Base-by-base conservation (phyloP, 2,888 invertebrate species). In the Poecilus cupreus region DNA sequence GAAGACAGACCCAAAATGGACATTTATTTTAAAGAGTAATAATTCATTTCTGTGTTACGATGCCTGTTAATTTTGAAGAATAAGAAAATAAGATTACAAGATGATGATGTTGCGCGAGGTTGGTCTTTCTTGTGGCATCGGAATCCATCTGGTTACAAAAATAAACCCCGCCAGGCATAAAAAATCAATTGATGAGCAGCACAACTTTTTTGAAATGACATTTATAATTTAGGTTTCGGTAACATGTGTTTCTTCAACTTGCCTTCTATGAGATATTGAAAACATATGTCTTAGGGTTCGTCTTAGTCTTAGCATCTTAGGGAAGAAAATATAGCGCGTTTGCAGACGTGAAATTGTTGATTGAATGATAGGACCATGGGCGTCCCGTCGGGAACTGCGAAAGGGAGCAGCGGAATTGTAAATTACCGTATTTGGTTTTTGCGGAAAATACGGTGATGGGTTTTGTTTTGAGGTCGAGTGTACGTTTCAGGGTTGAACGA, bases 121-220 rank as follows among this genome's bases (percentile, higher is more conserved):
- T 43, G n/a, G 13, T 51, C 18, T 51, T 51, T 18, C 32, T 32
- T 1, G 51, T 18, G 0, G 51, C 60, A 16, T 60, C 22, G 26
- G 60, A 60, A 46, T 20, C 43, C 72, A 72, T 72, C 72, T 46
- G 72, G 46, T 46, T 72, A 68, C 72, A 51, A 75, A 75, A 75
- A 75, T 75, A 75, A 80, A 80, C 72, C 57, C 70, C 16, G 80
- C 32, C 37, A 37, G 5, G 22, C n/a, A 57, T 49, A 70, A 80
- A 79, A 80, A 80, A 80, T 80, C 80, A 57, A 80, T 80, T 80
- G 80, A 80, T 80, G 80, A 54, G 72, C 24, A 54, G 39, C 57
- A 72, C 51, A 39, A 54, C 72, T 80, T 80, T 80, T 80, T 80
- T 80, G 37, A 64, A 79, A 79, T 68, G 79, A 79, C 79, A 79